phyloP scores from a whole-genome alignment of 2,888 invertebrate species.

The Hedya salicella region DNA sequence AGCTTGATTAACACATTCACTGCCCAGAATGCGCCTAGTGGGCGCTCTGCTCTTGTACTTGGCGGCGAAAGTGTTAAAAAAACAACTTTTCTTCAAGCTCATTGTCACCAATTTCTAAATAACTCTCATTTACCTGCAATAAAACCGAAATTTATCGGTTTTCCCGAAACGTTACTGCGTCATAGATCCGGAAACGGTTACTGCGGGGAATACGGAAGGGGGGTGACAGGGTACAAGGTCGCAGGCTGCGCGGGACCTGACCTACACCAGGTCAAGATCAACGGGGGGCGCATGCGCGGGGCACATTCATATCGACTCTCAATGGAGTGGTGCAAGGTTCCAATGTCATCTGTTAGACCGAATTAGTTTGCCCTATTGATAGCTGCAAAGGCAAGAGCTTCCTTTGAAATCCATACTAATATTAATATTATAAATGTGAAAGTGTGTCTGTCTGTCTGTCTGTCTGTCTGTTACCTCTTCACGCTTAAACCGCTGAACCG shows the following conservation, averaged over 20 bases:
- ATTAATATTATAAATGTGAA: no score
- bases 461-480: no score
- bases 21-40: no score
- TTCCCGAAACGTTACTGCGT: constrained; percentile 15
- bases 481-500: no score
- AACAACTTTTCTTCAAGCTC: background rate
- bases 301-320: constrained; percentile 43
- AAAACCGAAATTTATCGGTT: background rate
- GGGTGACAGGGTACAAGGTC: constrained; percentile 55
- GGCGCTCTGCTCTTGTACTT: no score
- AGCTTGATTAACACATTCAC: no score
- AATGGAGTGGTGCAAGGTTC: constrained; percentile 48
- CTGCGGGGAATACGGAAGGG: background rate
- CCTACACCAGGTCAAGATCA: constrained; percentile 75
- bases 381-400: background rate
- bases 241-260: constrained; percentile 70
- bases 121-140: background rate
- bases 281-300: constrained; percentile 56
- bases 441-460: no score
- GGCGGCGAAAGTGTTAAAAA: no score
- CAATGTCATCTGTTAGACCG: background rate
- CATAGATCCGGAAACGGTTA: constrained; percentile 7
- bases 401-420: no score
- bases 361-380: background rate
- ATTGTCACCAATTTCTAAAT: background rate